Conservation (phyloP, 2,888 invertebrate species). For the Digitonthophagus gazella region DNA sequence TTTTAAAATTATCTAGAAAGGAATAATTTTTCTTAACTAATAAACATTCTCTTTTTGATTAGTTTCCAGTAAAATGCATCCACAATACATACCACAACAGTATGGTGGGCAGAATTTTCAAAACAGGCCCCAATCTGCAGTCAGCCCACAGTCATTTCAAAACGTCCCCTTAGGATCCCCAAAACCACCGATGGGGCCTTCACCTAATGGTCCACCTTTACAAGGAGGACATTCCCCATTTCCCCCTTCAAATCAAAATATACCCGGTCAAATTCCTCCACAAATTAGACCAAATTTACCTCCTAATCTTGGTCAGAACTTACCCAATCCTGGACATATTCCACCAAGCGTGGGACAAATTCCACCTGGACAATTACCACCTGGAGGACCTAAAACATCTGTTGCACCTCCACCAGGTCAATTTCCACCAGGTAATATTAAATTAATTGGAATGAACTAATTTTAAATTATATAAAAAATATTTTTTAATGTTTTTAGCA, state of each 20-base stretch:
- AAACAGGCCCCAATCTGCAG: slow-evolving; percentile 53
- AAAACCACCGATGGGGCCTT: slow-evolving; percentile 33
- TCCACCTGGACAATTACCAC: slow-evolving; percentile 29
- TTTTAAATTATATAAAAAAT: not conserved
- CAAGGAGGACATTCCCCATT: slow-evolving; percentile 42
- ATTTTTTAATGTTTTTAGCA: not conserved
- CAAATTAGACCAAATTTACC: slow-evolving; percentile 23
- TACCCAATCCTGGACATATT: slow-evolving; percentile 37
- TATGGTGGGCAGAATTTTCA: slow-evolving; percentile 35
- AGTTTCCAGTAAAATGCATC: slow-evolving; percentile 50
- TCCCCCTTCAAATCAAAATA: slow-evolving; percentile 23
- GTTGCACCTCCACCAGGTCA: not conserved
- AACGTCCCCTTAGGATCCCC: slow-evolving; percentile 40
- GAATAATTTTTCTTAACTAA: not conserved
- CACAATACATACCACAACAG: slow-evolving; percentile 52
- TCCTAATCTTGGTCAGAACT: slow-evolving; percentile 33
- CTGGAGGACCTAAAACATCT: slow-evolving; percentile 7
- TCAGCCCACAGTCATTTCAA: slow-evolving; percentile 50
- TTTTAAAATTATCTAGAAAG: slow-evolving; percentile 1
- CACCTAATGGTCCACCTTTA: slow-evolving; percentile 45
- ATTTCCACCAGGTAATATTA: not conserved
- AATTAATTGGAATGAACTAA: not conserved
- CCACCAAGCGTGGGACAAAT: slow-evolving; percentile 32
- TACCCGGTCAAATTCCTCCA: slow-evolving; percentile 24
- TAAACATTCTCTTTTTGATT: not conserved